Evolutionary conservation across 2,797 vertebrate species (phyloP).

Genomic region (Australoheros facetus): DNA sequence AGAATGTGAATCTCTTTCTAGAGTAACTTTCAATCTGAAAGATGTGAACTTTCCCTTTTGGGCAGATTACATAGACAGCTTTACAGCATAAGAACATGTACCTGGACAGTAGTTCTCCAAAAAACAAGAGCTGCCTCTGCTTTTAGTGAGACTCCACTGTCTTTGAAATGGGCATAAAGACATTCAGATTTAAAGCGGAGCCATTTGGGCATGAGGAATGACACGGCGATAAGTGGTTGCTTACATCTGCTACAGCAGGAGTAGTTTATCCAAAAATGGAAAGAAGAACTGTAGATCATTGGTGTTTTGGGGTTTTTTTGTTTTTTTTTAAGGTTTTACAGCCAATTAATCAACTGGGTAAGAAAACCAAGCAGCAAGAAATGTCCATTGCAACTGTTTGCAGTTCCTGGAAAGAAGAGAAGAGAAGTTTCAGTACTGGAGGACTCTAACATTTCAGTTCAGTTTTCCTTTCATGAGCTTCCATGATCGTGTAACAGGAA

Average conservation of each 20-base stretch:
- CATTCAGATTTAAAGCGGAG: background rate
- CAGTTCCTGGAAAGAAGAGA: conserved; percentile 41
- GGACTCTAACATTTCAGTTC: background rate
- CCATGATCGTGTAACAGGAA: background rate
- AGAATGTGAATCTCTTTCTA: background rate
- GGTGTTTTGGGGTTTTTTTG: background rate
- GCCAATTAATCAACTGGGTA: conserved; percentile 21
- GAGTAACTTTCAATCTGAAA: conserved; percentile 9
- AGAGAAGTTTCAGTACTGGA: background rate
- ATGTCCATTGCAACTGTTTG: conserved; percentile 7
- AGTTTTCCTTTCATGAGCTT: background rate
- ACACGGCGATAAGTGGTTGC: background rate
- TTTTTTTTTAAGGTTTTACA: conserved; percentile 8
- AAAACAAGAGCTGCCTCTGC: background rate
- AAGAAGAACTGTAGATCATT: background rate
- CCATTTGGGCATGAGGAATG: background rate
- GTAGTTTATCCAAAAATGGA: conserved; percentile 14
- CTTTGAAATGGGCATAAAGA: background rate
- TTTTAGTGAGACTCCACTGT: background rate
- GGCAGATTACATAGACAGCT: background rate
- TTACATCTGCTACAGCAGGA: background rate
- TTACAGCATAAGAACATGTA: conserved; percentile 34
- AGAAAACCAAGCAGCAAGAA: conserved; percentile 37
- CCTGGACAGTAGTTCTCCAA: conserved; percentile 19
- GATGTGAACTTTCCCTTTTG: background rate